Evolutionary conservation across 1,140 invertebrate genomes (phyloP).

Genomic region (Euura lappo): DNA sequence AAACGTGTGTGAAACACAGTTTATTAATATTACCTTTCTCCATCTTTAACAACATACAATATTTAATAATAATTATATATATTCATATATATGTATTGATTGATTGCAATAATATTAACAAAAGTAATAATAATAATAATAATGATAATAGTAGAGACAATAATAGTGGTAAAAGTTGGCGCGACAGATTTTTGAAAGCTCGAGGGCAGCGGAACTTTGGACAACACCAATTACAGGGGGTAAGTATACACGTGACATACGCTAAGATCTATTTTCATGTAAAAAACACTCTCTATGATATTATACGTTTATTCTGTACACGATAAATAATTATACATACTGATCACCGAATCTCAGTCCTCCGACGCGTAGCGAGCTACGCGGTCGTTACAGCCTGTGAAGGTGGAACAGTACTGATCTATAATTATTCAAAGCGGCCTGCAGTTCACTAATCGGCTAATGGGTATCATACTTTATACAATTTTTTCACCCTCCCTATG

Average conservation of each 20-base stretch:
- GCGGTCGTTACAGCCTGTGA: too few relatives aligned
- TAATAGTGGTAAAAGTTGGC: background rate
- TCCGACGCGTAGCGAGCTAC: background rate
- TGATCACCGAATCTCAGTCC: background rate
- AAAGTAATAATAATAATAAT: background rate
- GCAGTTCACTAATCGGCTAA: background rate
- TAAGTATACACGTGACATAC: background rate
- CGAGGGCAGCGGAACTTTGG: background rate
- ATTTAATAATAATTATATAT: slow-evolving; percentile 55
- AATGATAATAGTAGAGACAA: background rate
- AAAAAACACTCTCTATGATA: background rate
- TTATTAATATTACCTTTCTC: slow-evolving; percentile 60
- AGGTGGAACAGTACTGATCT: too few relatives aligned
- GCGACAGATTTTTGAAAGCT: background rate
- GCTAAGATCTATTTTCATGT: background rate
- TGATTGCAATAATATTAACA: slow-evolving; percentile 53
- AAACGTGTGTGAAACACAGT: slow-evolving; percentile 57
- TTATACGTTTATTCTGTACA: background rate
- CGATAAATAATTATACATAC: background rate
- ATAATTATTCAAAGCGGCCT: background rate
- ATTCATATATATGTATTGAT: slow-evolving; percentile 15
- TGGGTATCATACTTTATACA: background rate
- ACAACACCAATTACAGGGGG: background rate
- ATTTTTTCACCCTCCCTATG: background rate
- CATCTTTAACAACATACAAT: slow-evolving; percentile 63